Evolutionary conservation across 1,140 invertebrate genomes (phyloP).

Genomic region (Asbolus verrucosus): DNA sequence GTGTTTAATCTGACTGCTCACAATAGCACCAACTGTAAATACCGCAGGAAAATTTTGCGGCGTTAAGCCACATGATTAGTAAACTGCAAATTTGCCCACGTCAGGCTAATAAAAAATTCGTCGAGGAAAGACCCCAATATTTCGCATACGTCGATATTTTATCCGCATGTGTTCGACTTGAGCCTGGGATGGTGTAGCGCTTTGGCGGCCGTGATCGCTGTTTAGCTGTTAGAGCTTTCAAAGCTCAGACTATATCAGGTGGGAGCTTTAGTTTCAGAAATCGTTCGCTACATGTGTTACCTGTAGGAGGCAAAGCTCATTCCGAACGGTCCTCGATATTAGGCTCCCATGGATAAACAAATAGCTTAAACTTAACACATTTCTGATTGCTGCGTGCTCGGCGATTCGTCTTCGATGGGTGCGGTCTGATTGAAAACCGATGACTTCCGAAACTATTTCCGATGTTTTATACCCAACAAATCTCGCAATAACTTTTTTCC

Average conservation of each 20-base stretch:
- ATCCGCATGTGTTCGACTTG: not conserved
- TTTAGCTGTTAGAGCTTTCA: conserved; percentile 12
- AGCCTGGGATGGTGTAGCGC: not conserved
- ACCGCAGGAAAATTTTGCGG: too few relatives aligned
- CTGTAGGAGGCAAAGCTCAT: conserved; percentile 55
- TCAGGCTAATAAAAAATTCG: too few relatives aligned
- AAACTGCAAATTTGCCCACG: too few relatives aligned
- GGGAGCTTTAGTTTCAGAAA: conserved; percentile 42
- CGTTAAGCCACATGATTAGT: too few relatives aligned
- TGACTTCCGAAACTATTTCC: conserved; percentile 28
- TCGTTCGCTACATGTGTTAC: conserved; percentile 54
- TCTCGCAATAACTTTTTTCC: conserved; percentile 25
- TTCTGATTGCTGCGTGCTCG: conserved; percentile 53
- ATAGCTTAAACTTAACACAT: conserved; percentile 57
- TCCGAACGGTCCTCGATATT: conserved; percentile 47
- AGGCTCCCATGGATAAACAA: conserved; percentile 54
- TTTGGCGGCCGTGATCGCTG: conserved; percentile 1
- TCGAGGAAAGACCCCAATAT: too few relatives aligned
- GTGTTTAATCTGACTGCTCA: too few relatives aligned
- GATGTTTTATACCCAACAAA: conserved; percentile 14
- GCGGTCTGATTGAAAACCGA: conserved; percentile 3
- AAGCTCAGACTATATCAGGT: conserved; percentile 20
- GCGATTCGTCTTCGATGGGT: conserved; percentile 2
- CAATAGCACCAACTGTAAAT: too few relatives aligned
- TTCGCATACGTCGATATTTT: too few relatives aligned